Base-by-base conservation (phyloP, 2,113 vertebrate species). In the Proterorhinus semilunaris region DNA sequence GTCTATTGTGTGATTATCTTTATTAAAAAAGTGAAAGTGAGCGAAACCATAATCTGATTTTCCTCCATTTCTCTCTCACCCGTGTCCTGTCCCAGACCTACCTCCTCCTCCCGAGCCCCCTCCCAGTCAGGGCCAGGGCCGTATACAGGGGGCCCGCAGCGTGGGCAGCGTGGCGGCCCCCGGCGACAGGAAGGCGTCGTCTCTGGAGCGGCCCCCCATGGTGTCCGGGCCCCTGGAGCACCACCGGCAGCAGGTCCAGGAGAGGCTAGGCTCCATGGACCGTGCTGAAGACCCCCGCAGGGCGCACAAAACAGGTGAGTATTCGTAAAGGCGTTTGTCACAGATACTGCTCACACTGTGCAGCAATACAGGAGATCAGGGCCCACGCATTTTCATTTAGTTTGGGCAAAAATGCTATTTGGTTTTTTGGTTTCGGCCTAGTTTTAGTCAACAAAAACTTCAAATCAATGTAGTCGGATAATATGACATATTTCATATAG, bases 71-170 rank as follows among this genome's bases (percentile, higher is more conserved):
- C 4, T 50, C 10, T 49, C 13, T 50, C 12, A 55, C 62, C 62
- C 55, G 5, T 73, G 7, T 65, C 0, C 66, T 27, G 2, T 6
- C 51, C 27, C 84, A 99, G 97, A 98, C 94, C 95, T 99, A 94
- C 98, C 98, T 92, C 98, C 97, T 88, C 96, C 98, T 83, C 96
- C 97, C 27, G 98, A 99, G 71, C 97, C 98, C n/a, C 97, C 98
- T 63, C 97, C 96, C 64, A 93, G 91, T 93, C 96, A 98, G 94
- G 94, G 93, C 84, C 86, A 83, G 80, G 91, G 94, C 88, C 96
- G 95, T 62, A 91, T 96, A 75, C 96, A 94, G 55, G 90, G 92
- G 89, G 85, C 85, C 78, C 92, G 55, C 92, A 95, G 88, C 80
- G 88, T 54, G 82, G 92, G 83, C 85, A 88, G 87, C 80, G 36